phyloP scores from a whole-genome alignment of 1,140 invertebrate genomes.

The Neomicropteryx cornuta region DNA sequence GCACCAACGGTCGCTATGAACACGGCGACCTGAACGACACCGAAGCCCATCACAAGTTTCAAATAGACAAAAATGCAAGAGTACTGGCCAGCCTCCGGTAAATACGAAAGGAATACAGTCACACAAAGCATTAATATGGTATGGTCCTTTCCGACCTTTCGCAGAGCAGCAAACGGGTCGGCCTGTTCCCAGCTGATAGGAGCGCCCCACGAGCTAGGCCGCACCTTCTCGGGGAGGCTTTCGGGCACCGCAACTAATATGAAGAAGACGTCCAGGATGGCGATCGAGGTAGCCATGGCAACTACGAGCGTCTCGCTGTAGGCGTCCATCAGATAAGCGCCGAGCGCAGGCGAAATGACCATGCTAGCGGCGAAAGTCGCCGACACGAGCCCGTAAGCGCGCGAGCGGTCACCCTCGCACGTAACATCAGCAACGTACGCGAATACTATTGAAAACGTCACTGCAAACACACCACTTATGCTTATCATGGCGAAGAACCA shows the following conservation, averaged over 20 bases:
- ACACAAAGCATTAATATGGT: conserved; percentile 95
- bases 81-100: conserved; percentile 98
- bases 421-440: conserved; percentile 99
- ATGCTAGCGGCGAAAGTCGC: conserved; percentile 98
- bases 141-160: conserved; percentile 90
- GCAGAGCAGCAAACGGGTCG: conserved; percentile 90
- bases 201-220: conserved; percentile 64
- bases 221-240: conserved; percentile 88
- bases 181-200: conserved; percentile 93
- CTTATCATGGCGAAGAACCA: conserved; percentile 99
- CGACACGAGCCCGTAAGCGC: conserved; percentile 94
- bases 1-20: conserved; percentile 97
- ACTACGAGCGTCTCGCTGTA: conserved; percentile 93
- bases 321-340: conserved; percentile 81
- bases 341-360: conserved; percentile 92
- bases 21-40: conserved; percentile 86
- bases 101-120: conserved; percentile 94
- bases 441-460: conserved; percentile 98
- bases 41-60: conserved; percentile 95
- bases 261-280: conserved; percentile 94
- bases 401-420: conserved; percentile 87
- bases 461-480: conserved; percentile 96
- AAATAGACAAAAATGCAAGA: conserved; percentile 99
- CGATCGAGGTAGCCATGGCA: conserved; percentile 90
- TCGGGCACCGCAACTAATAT: conserved; percentile 97